Conservation (phyloP, 2,113 vertebrate genomes). For the Plecturocebus donacophilus region DNA sequence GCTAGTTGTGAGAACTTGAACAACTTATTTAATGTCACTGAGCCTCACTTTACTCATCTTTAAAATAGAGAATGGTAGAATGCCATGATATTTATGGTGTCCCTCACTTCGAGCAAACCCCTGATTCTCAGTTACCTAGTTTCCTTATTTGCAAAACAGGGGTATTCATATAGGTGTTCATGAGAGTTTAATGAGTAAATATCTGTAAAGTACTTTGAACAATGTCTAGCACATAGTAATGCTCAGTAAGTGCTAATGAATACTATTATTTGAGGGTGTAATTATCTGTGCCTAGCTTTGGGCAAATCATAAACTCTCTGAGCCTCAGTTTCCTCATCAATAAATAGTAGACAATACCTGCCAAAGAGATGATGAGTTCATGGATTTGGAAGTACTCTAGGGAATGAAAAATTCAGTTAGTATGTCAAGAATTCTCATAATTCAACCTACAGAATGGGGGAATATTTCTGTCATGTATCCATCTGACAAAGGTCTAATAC, state of each 20-base stretch:
- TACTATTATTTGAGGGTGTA: background rate
- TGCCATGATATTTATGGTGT: background rate
- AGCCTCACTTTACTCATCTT: slow-evolving; percentile 22
- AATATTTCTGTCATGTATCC: no score
- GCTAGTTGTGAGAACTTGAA: background rate
- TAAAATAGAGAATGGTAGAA: slow-evolving; percentile 1
- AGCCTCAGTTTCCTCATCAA: slow-evolving; percentile 36
- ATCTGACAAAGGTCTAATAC: no score
- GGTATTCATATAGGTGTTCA: background rate
- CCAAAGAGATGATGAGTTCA: slow-evolving; percentile 34
- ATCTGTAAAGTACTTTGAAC: slow-evolving; percentile 23
- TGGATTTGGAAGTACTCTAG: slow-evolving; percentile 15
- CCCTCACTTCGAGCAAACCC: background rate
- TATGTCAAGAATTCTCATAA: background rate
- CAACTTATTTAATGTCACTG: slow-evolving; percentile 11
- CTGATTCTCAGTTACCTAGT: background rate
- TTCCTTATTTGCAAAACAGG: slow-evolving; percentile 18
- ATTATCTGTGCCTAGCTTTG: slow-evolving; percentile 19
- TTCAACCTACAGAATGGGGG: no score
- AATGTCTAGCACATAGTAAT: background rate
- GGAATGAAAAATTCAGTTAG: slow-evolving; percentile 25
- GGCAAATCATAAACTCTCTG: background rate
- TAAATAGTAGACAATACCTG: slow-evolving; percentile 43
- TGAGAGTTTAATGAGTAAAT: background rate
- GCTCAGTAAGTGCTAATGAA: slow-evolving; percentile 39